These are phyloP conservation scores for Rafetus swinhoei DNA, from an alignment of 2,113 vertebrate genomes.

Conservation along the genomic window DNA sequence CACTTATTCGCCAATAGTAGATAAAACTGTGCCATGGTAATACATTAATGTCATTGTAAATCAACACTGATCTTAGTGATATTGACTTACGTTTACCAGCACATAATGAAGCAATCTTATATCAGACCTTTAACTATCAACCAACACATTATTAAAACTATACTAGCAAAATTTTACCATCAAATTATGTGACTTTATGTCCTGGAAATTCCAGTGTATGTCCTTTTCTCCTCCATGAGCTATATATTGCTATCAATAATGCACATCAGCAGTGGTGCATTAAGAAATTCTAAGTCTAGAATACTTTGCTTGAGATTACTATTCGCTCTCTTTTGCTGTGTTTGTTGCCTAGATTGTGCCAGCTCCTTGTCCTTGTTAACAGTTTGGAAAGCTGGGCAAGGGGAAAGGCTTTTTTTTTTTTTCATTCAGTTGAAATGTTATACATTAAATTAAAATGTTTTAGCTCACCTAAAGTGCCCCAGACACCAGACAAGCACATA, in stretches of 20 bases:
- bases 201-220: neutral
- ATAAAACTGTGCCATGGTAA: neutral
- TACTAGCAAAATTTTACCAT: neutral
- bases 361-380: neutral
- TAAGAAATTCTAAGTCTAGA: neutral
- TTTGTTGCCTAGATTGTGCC: neutral
- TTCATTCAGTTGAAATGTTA: neutral
- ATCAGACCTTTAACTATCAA: neutral
- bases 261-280: neutral
- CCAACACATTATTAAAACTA: neutral
- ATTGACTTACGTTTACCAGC: neutral
- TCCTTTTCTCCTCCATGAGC: neutral
- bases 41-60: neutral
- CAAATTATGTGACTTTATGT: neutral
- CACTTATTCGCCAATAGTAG: neutral
- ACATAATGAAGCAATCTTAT: neutral
- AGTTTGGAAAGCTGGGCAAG: neutral
- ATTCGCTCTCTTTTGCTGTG: neutral
- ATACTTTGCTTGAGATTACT: neutral
- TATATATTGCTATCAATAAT: neutral
- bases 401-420: neutral
- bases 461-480: neutral
- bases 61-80: neutral
- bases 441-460: neutral
- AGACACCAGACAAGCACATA: neutral